Base-by-base conservation (phyloP, 2,888 invertebrate species). In the Lithophane leautieri region DNA sequence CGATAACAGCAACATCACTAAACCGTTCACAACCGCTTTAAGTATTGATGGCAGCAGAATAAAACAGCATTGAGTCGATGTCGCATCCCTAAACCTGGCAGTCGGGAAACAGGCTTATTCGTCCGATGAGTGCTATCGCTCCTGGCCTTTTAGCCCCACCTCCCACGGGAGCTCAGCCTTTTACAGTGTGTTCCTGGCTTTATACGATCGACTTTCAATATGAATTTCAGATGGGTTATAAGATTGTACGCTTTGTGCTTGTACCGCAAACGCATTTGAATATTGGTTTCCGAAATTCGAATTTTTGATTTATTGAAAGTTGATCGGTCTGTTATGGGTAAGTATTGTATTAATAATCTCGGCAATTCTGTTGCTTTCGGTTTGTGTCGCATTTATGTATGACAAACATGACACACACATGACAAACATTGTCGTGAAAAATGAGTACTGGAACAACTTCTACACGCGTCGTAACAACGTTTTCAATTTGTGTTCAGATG, bases 41-140 rank as follows among this genome's bases (percentile, higher is more conserved):
- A 96, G 95, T 96, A 96, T 96, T 96, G 95, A 96, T 95, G 95
- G 94, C 90, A 94, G 93, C 92, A 93, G 95, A 95, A 96, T 96
- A 95, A 96, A 96, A 96, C 95, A 96, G 95, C 92, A 95, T 93
- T 94, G 95, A 95, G 94, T 95, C 94, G 93, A 94, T 93, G 95
- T 94, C 94, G 93, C 95, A 94, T 94, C 95, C 88, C 92, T 96
- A 95, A 96, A 95, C 95, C 95, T 91, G 91, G 91, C 89, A 94
- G 95, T 93, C 94, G 95, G 94, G 94, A 96, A 96, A 96, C 96
- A 96, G 93, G 96, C 96, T 96, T 96, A 96, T 95, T 95, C 95
- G 92, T 92, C 90, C 94, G 94, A 95, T 95, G 95, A 95, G 95
- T 95, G 95, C 94, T 95, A 94, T 94, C 87, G 92, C 89, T 92